Base-by-base conservation (phyloP, 2,888 invertebrate species). In the Atethmia centrago region DNA sequence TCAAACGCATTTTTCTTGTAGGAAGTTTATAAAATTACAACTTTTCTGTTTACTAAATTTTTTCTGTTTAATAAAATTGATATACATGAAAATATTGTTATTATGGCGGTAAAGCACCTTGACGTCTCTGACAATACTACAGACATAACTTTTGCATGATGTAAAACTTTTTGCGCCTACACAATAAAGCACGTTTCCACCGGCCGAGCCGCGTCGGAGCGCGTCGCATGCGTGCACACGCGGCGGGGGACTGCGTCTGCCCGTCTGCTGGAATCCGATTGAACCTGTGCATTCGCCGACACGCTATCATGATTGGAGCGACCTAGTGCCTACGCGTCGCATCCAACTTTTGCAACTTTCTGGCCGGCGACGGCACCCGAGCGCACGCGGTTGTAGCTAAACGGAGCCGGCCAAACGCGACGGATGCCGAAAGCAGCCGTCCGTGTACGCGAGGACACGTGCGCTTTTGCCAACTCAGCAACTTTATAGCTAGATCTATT, bases 1-100 rank as follows among this genome's bases (percentile, higher is more conserved):
- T 49, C 19, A 12, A 25, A 47, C 19, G 10, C 14, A n/a, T 55
- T 66, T 55, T 59, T 12, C 36, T 69, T 2, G 28, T 3, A 21
- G 21, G 5, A 49, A 71, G 25, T 56, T 76, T 53, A 55, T 49
- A 31, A 59, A 76, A 31, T 53, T 49, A n/a, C 31, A 28, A 73
- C 16, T 14, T 42, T 73, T 58, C 19, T 47, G n/a, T 66, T 42
- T 14, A 4, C 25, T 42, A 9, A n/a, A n/a, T n/a, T n/a, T n/a
- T n/a, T n/a, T n/a, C n/a, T n/a, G 28, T 36, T 45, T 16, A 36
- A 67, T 36, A 56, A 12, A 40, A 21, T 40, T 8, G 45, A 14
- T 21, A 28, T 21, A 21, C 21, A 31, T 0, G 10, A 40, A 40
- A 16, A 28, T 25, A 59, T 51, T 21, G n/a, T 51, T 51, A 9